Percentiles rank a stretch among this genome's conserved stretches.
These are phyloP conservation scores for Reticulitermes lucifugus DNA, from an alignment of 2,888 invertebrate species.

Conservation along the genomic window DNA sequence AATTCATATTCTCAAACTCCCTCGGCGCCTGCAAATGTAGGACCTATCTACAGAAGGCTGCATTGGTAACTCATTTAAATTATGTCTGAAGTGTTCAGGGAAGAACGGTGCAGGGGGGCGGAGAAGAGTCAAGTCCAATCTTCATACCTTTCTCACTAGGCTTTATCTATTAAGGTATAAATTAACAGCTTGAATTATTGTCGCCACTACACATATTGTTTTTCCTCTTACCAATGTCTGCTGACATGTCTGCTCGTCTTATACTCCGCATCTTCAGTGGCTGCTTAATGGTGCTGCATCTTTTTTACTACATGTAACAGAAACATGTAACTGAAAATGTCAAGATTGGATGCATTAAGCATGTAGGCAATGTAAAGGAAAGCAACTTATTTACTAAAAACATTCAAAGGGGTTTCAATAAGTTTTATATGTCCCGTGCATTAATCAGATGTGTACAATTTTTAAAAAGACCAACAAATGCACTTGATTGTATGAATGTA, in stretches of 20 bases:
- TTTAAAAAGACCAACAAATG: no score
- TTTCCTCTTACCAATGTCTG: neutral
- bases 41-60: neutral
- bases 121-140: neutral
- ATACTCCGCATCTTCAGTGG: neutral
- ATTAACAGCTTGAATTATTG: neutral
- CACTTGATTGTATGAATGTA: no score
- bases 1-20: slow-evolving; percentile 32
- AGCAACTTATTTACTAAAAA: no score
- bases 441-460: no score
- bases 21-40: neutral
- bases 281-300: neutral
- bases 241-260: neutral
- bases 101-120: neutral
- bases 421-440: no score
- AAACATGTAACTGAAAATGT: neutral
- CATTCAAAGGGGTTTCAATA: no score
- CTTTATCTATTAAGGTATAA: neutral
- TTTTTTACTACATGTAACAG: neutral
- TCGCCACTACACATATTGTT: neutral
- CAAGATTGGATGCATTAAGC: no score
- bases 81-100: neutral
- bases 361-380: no score
- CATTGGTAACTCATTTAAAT: slow-evolving; percentile 35
- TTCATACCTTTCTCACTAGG: neutral